phyloP scores from a whole-genome alignment of 2,797 vertebrate species.

The Ctenosaura bakeri region DNA sequence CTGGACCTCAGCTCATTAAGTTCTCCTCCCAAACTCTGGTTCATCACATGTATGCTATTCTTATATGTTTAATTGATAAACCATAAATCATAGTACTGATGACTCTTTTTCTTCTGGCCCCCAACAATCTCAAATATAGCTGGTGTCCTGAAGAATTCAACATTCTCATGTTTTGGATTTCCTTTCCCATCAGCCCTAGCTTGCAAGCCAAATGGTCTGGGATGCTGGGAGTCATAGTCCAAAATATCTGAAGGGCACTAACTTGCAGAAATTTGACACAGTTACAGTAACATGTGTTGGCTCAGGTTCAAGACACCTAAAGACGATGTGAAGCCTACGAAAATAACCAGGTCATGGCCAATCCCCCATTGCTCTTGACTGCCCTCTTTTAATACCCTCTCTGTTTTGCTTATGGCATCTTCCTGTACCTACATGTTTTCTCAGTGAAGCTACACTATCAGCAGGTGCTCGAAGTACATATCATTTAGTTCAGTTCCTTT shows the following conservation, averaged over 20 bases:
- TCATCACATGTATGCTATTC: neutral
- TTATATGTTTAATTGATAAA: neutral
- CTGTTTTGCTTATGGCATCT: neutral
- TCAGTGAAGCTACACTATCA: slow-evolving; percentile 42
- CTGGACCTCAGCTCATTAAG: neutral
- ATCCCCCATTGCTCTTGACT: neutral
- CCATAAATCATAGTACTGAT: neutral
- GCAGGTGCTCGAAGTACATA: slow-evolving; percentile 60
- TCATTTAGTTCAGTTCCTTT: slow-evolving; percentile 42
- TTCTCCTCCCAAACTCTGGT: neutral
- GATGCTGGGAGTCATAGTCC: neutral
- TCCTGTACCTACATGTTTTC: slow-evolving; percentile 47
- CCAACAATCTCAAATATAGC: neutral
- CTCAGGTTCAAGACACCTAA: neutral
- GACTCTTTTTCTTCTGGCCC: neutral
- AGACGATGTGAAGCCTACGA: neutral
- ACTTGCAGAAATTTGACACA: neutral
- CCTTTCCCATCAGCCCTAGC: neutral
- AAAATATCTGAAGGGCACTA: neutral
- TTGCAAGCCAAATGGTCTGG: no score
- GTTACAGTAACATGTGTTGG: neutral
- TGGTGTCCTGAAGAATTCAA: neutral
- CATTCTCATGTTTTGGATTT: neutral
- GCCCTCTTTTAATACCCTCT: slow-evolving; percentile 45
- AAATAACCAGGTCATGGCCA: neutral